A percentile compares a stretch with the other conserved stretches of the same genome.
phyloP scores from a whole-genome alignment of 2,888 invertebrate genomes.

The Amphiduros pacificus region DNA sequence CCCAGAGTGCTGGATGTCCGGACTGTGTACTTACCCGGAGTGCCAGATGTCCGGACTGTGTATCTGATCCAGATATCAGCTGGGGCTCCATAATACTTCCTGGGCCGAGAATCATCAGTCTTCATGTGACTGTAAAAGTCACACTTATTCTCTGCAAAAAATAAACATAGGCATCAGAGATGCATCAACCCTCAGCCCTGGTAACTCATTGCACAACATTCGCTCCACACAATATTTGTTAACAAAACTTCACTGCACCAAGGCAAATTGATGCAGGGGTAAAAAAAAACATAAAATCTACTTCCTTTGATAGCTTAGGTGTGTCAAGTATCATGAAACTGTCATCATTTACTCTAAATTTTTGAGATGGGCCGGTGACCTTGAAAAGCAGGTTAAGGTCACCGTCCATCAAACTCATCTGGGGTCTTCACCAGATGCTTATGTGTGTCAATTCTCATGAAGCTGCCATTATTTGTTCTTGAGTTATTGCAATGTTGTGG shows the following conservation, averaged over 20 bases:
- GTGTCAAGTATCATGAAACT: too few species aligned
- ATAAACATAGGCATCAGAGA: not conserved
- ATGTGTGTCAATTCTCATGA: too few species aligned
- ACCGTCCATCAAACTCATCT: too few species aligned
- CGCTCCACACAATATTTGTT: not conserved
- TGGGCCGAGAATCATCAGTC: conserved; percentile 29
- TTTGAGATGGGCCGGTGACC: too few species aligned
- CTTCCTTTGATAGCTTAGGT: too few species aligned
- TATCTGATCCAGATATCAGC: conserved; percentile 40
- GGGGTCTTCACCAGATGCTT: too few species aligned
- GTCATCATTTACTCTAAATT: too few species aligned
- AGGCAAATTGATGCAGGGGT: not conserved
- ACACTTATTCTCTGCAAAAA: conserved; percentile 25
- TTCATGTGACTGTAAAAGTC: conserved; percentile 32
- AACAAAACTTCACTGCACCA: not conserved
- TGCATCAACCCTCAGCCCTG: not conserved
- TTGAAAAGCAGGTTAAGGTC: too few species aligned
- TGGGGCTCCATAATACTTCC: conserved; percentile 44
- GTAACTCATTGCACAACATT: not conserved
- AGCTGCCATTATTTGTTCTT: too few species aligned
- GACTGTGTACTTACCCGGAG: too few species aligned
- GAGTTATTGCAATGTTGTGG: too few species aligned
- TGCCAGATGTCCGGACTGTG: conserved; percentile 2
- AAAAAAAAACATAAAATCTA: not conserved
- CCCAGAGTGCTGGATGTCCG: too few species aligned